Conservation (phyloP, 2,888 invertebrate species). For the Drosophila prostipennis region DNA sequence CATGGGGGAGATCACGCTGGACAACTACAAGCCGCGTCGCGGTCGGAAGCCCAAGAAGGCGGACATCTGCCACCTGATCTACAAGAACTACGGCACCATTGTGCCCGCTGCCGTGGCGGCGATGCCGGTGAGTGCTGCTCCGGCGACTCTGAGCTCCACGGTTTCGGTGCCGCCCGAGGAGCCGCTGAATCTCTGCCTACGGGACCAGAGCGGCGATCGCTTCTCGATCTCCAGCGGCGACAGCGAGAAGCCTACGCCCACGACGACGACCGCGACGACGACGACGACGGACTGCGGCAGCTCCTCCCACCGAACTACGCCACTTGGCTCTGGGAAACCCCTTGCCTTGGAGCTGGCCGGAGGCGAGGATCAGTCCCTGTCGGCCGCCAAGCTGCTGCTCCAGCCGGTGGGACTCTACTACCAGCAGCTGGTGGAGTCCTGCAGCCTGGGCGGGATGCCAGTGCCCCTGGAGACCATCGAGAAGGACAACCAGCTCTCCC, state of each 20-base stretch:
- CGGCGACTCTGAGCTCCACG: neutral
- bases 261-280: conserved; percentile 23
- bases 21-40: conserved; percentile 93
- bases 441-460: conserved; percentile 80
- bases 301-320: conserved; percentile 55
- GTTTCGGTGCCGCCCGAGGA: conserved; percentile 85
- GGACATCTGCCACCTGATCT: conserved; percentile 95
- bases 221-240: conserved; percentile 83
- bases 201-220: conserved; percentile 86
- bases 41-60: conserved; percentile 96
- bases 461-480: conserved; percentile 81
- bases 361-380: conserved; percentile 30
- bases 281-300: conserved; percentile 68
- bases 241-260: conserved; percentile 66
- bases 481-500: conserved; percentile 84
- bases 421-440: conserved; percentile 88
- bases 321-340: conserved; percentile 83
- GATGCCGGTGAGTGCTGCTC: conserved; percentile 67
- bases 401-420: conserved; percentile 92
- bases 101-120: conserved; percentile 85
- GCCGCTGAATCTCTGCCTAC: conserved; percentile 92
- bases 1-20: conserved; percentile 96
- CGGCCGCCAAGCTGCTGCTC: conserved; percentile 86
- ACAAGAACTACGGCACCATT: conserved; percentile 95
- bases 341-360: conserved; percentile 83